Base-by-base conservation (phyloP, 2,888 invertebrate genomes). In the Dynastes maya region DNA sequence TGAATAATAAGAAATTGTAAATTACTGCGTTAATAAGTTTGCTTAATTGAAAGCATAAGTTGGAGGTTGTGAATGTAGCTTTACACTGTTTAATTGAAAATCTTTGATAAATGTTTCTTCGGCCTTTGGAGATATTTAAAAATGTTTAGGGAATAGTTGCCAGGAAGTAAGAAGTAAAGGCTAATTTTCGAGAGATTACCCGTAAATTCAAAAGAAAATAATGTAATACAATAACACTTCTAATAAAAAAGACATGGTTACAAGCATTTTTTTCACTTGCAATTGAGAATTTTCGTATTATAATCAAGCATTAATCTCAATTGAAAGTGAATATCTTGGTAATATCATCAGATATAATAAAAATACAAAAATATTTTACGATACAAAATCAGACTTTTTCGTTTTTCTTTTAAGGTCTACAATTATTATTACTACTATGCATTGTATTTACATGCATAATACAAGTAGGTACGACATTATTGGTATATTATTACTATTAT, bases 161-260 rank as follows among this genome's bases (percentile, higher is more conserved):
- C 8, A 11, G 45, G 2, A 11, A 45, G 45, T 8, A 37, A 37
- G 37, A 37, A 37, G 6, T 37, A 37, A 5, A 6, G 3, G 37
- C 37, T 6, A 5, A 3, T 37, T 37, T 45, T 11, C 45, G 11
- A 11, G 45, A 11, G 45, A 11, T 45, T 11, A 11, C 11, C 8
- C 2, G 8, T 45, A 11, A 45, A 45, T 45, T 11, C 45, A 45
- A 45, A 37, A 77, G 37, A 70, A 81, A 84, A 82, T 77, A 4
- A 37, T 83, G 83, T 81, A 82, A 79, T 77, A 80, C 77, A 81
- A 84, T 80, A 80, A 82, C 78, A 72, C 37, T 32, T 58, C 32
- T 72, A 58, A 72, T 58, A 81, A 80, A 70, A 22, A 80, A 79
- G 79, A 82, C 85, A 84, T 84, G 85, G 84, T 85, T 85, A 84